These are phyloP conservation scores for Mimumesa dahlbomi DNA, from an alignment of 2,888 invertebrate species.

Conservation along the genomic window DNA sequence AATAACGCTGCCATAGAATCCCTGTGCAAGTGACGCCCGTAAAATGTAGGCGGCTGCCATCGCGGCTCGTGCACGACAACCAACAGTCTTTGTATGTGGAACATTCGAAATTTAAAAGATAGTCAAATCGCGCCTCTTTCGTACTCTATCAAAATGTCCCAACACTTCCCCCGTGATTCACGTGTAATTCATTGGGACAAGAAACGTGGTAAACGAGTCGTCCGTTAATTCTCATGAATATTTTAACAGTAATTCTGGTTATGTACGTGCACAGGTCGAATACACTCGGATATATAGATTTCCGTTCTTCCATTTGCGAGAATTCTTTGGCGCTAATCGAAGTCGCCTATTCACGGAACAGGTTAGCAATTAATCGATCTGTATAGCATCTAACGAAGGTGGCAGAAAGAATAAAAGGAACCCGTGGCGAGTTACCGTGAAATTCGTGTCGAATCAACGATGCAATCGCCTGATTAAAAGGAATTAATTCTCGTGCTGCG, in stretches of 20 bases:
- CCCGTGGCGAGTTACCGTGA: constrained; percentile 29
- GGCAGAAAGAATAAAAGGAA: constrained; percentile 27
- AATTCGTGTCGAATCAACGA: constrained; percentile 55
- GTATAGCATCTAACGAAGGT: constrained; percentile 30
- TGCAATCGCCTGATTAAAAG: constrained; percentile 56
- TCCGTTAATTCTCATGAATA: too few species aligned
- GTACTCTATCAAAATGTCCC: too few species aligned
- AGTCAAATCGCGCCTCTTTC: neutral
- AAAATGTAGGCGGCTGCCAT: constrained; percentile 67
- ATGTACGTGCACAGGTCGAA: too few species aligned
- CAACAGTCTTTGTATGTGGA: neutral
- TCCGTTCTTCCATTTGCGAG: neutral
- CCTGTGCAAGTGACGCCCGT: constrained; percentile 62
- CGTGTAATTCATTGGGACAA: too few species aligned
- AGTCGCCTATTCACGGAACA: constrained; percentile 18
- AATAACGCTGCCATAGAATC: constrained; percentile 66
- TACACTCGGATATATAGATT: too few species aligned
- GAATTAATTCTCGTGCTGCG: constrained; percentile 50
- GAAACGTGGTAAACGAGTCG: too few species aligned
- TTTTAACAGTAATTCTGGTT: too few species aligned
- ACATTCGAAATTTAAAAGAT: neutral
- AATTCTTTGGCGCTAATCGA: neutral
- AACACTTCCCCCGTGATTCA: too few species aligned
- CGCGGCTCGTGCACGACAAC: constrained; percentile 8
- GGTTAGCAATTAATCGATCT: constrained; percentile 37